Conservation (phyloP, 2,888 invertebrate genomes). For the Tyria jacobaeae region DNA sequence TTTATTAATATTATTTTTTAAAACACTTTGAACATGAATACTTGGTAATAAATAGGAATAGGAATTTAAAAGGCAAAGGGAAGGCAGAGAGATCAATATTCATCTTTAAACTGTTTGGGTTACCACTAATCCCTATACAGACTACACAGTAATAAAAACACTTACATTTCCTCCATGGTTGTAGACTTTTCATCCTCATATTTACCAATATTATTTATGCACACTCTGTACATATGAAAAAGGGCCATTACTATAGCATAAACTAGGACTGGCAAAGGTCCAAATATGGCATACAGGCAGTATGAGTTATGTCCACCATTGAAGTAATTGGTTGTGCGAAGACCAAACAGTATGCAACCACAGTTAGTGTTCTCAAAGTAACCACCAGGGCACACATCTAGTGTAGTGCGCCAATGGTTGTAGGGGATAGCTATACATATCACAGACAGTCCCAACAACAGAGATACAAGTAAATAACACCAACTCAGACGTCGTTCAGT, state of each 20-base stretch:
- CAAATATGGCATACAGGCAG: slow-evolving; percentile 90
- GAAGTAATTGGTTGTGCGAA: slow-evolving; percentile 87
- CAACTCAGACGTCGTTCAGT: slow-evolving; percentile 75
- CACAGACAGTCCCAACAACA: slow-evolving; percentile 67
- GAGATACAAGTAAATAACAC: slow-evolving; percentile 69
- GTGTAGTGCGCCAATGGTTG: slow-evolving; percentile 89
- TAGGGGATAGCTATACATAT: slow-evolving; percentile 88
- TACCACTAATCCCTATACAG: background rate
- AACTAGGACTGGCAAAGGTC: slow-evolving; percentile 88
- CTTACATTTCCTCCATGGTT: slow-evolving; percentile 83
- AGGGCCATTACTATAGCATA: slow-evolving; percentile 88
- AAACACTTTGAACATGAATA: no score
- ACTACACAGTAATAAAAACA: slow-evolving; percentile 22
- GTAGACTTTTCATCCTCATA: slow-evolving; percentile 81
- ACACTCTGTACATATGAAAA: slow-evolving; percentile 90
- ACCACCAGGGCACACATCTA: slow-evolving; percentile 88
- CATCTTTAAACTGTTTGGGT: no score
- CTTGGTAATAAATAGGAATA: background rate
- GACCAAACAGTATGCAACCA: slow-evolving; percentile 89
- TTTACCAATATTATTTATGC: slow-evolving; percentile 86
- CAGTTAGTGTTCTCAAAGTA: slow-evolving; percentile 88
- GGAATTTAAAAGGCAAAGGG: background rate
- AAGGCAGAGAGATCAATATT: no score
- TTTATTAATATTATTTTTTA: no score
- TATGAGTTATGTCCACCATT: slow-evolving; percentile 89